These are phyloP conservation scores for Leistus spinibarbis DNA, from an alignment of 2,888 invertebrate genomes.

Conservation along the genomic window DNA sequence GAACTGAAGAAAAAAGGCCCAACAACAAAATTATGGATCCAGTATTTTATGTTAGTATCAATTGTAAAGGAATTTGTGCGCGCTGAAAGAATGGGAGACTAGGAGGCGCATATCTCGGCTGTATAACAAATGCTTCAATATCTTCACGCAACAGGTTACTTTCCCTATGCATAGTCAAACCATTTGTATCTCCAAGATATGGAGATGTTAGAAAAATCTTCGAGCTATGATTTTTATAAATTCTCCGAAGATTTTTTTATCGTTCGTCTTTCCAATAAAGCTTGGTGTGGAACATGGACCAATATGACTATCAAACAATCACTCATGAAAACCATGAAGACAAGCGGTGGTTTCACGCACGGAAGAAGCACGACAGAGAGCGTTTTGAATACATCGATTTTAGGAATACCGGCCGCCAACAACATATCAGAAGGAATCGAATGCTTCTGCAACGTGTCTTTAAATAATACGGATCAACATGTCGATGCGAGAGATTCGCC, in stretches of 20 bases:
- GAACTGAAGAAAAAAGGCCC: conserved; percentile 42
- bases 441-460: conserved; percentile 42
- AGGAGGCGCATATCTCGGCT: conserved; percentile 44
- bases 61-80: conserved; percentile 48
- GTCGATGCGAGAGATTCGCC: conserved; percentile 44
- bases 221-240: conserved; percentile 43
- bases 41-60: conserved; percentile 47
- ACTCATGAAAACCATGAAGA: conserved; percentile 48
- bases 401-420: conserved; percentile 41
- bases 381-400: conserved; percentile 43
- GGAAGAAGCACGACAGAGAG: conserved; percentile 44
- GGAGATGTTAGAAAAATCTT: conserved; percentile 45
- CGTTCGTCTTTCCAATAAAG: conserved; percentile 42
- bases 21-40: conserved; percentile 46
- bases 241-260: conserved; percentile 40
- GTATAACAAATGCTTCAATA: conserved; percentile 36
- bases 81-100: conserved; percentile 49
- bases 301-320: conserved; percentile 50
- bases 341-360: conserved; percentile 46
- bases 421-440: conserved; percentile 43
- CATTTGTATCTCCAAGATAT: conserved; percentile 54
- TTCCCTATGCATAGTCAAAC: conserved; percentile 49
- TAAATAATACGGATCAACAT: conserved; percentile 46
- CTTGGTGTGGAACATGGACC: conserved; percentile 44
- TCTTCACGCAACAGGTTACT: conserved; percentile 48